Evolutionary conservation across 35 echinoderm and acorn worm genomes (phyloP).

Genomic region (Lytechinus variegatus): DNA sequence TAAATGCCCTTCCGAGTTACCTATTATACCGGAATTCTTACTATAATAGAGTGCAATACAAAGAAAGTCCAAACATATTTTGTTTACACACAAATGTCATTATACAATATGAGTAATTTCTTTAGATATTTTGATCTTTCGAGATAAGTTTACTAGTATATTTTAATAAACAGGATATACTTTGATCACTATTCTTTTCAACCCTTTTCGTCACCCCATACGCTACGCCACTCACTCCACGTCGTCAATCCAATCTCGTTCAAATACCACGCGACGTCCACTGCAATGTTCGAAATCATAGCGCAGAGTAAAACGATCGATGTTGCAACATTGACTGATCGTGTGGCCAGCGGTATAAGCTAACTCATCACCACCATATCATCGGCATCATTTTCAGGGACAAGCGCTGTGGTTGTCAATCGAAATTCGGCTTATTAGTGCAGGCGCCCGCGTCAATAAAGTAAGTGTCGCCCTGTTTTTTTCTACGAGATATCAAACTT

Average conservation of each 20-base stretch:
- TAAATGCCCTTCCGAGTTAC: too few species aligned
- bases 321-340: background rate
- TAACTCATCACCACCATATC: background rate
- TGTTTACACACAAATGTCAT: too few species aligned
- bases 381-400: background rate
- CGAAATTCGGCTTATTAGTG: background rate
- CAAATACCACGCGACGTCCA: background rate
- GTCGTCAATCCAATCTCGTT: background rate
- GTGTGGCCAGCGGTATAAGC: background rate
- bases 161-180: too few species aligned
- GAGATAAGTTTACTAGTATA: too few species aligned
- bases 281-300: background rate
- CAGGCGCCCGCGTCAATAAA: constrained; percentile 7
- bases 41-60: too few species aligned
- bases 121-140: too few species aligned
- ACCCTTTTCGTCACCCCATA: too few species aligned
- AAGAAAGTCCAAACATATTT: too few species aligned
- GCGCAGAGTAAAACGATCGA: background rate
- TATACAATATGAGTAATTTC: too few species aligned
- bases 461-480: background rate
- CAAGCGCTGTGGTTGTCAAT: background rate
- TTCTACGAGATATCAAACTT: background rate
- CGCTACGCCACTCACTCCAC: too few species aligned
- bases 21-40: too few species aligned
- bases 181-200: too few species aligned